These are phyloP conservation scores for Cantharis nigra DNA, from an alignment of 2,888 invertebrate species.

Conservation along the genomic window DNA sequence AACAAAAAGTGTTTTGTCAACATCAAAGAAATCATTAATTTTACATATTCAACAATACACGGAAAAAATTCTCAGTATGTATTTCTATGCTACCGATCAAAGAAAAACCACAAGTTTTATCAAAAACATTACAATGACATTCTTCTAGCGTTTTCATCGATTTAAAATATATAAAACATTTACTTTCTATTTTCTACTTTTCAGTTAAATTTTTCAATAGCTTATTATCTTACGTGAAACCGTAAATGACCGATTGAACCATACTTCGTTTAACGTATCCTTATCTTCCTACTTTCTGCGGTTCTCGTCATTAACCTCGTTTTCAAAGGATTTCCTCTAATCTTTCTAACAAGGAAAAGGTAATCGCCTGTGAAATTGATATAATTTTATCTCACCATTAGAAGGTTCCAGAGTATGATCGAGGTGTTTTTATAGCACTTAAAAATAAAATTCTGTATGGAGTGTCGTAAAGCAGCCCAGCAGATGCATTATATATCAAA, in stretches of 20 bases:
- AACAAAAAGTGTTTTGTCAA: neutral
- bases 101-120: neutral
- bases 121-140: neutral
- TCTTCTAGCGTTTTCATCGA: neutral
- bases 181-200: neutral
- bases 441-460: neutral
- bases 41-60: neutral
- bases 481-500: neutral
- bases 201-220: neutral
- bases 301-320: slow-evolving; percentile 18
- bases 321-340: slow-evolving; percentile 18
- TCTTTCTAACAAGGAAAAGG: slow-evolving; percentile 11
- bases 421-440: slow-evolving; percentile 18
- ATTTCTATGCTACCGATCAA: neutral
- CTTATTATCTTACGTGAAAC: neutral
- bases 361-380: slow-evolving; percentile 27
- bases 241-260: neutral
- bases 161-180: neutral
- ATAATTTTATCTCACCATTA: slow-evolving; percentile 16
- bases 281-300: slow-evolving; percentile 14
- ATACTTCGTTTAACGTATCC: slow-evolving; percentile 3
- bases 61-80: neutral
- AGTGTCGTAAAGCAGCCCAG: neutral
- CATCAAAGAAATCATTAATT: neutral
- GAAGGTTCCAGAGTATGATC: neutral